Base-by-base conservation (phyloP, 2,113 vertebrate species). In the Anser cygnoides region DNA sequence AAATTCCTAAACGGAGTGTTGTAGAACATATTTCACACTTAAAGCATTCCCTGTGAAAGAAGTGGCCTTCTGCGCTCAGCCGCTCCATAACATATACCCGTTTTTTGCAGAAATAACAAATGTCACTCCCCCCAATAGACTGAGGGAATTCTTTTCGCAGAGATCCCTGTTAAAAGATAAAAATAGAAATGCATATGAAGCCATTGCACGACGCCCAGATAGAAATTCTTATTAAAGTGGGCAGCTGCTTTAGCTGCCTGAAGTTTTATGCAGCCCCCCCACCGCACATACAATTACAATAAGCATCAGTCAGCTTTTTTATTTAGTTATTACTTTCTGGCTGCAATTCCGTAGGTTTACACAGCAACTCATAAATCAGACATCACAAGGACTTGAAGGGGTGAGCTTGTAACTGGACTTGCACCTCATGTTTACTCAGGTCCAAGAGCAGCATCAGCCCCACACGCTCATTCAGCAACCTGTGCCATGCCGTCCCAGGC, bases 1-100 rank as follows among this genome's bases (percentile, higher is more conserved):
- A 99, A 35, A 98, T 98, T 33, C 99, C 99, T 95, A 99, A 97
- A 31, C 98, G 98, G 91, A 99, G 97, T 8, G 98, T 97, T 31
- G 98, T 98, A 58, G 97, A 97, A 37, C 99, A 99, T 89, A 98
- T 87, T 10, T 98, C 98, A 89, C 99, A 99, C 97, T 98, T 99
- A 96, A 99, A 99, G 87, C 99, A 99, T 89, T 99, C 99, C 22
- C 99, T 98, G 90, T 99, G 99, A 97, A 99, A 99, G 97, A 98
- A 99, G 83, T 99, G 98, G 6, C 99, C 99, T 92, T 99, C 99
- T 0, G 99, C 98, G 13, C 99, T 98, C 92, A 99, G 98, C 54
- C 99, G 95, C 97, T 99, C 99, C 98, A 99, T 99, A 90, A 99
- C 98, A 1, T 99, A 99, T 29, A 99, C 99, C 2, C 99, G 98